These are phyloP conservation scores for Aspidapion aeneum DNA, from an alignment of 2,888 invertebrate genomes.

Conservation along the genomic window DNA sequence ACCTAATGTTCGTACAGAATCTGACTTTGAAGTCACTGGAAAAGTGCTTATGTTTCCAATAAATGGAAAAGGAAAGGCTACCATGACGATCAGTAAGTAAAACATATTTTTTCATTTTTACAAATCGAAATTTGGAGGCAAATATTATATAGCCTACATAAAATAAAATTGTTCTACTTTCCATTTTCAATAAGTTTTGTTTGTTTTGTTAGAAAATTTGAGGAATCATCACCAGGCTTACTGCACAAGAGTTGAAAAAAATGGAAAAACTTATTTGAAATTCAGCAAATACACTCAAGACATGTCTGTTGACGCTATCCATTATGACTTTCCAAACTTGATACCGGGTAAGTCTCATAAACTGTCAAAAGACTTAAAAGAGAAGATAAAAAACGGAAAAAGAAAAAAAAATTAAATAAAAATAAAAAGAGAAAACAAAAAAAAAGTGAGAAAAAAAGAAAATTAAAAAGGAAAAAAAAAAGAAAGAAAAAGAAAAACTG, in stretches of 20 bases:
- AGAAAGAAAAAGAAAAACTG: too few species aligned
- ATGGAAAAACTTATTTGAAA: conserved; percentile 30
- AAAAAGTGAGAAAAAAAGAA: too few species aligned
- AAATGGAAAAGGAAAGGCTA: conserved; percentile 62
- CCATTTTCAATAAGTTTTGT: background rate
- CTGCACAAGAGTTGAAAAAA: conserved; percentile 33
- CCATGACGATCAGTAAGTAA: conserved; percentile 58
- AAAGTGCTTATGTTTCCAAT: conserved; percentile 63
- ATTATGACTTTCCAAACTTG: conserved; percentile 32
- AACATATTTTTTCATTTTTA: too few species aligned
- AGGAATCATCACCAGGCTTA: conserved; percentile 23
- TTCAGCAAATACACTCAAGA: conserved; percentile 46
- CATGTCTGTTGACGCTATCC: conserved; percentile 53
- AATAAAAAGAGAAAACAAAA: too few species aligned
- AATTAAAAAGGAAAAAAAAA: too few species aligned
- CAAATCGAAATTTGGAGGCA: too few species aligned
- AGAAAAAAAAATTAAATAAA: too few species aligned
- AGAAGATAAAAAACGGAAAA: too few species aligned
- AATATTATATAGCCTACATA: too few species aligned
- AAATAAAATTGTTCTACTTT: background rate
- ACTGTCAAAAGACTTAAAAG: conserved; percentile 29
- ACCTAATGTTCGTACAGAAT: conserved; percentile 59
- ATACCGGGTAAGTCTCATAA: conserved; percentile 36
- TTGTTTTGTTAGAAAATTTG: conserved; percentile 12
- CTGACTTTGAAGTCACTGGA: conserved; percentile 65